Conservation (phyloP, 2,888 invertebrate species). For the Eubasilissa splendida region DNA sequence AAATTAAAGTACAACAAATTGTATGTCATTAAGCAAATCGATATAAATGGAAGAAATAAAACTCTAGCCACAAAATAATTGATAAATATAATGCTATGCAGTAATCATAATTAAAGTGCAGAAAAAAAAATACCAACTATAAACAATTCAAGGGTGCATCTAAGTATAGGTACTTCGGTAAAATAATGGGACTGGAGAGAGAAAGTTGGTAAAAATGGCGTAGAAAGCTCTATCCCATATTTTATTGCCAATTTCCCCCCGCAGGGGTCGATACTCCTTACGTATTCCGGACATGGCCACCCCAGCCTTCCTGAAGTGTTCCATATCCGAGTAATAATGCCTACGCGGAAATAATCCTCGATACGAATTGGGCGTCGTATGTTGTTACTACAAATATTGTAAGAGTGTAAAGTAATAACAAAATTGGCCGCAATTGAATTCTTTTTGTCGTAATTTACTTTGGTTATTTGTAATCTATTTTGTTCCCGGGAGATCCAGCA, state of each 20-base stretch:
- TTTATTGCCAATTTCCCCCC: constrained; percentile 36
- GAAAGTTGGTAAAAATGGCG: constrained; percentile 1
- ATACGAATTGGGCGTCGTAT: constrained; percentile 17
- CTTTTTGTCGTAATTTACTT: constrained; percentile 37
- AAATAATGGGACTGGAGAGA: constrained; percentile 22
- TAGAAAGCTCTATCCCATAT: constrained; percentile 33
- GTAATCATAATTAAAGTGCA: too few species aligned
- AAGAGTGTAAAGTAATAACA: constrained; percentile 13
- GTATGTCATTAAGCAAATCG: too few species aligned
- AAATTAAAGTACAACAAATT: too few species aligned
- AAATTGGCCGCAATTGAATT: constrained; percentile 44
- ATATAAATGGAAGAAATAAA: too few species aligned
- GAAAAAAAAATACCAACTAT: too few species aligned
- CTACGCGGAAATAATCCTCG: constrained; percentile 35
- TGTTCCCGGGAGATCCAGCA: constrained; percentile 13
- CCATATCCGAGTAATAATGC: constrained; percentile 25
- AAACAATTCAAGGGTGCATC: background rate
- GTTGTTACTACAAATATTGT: constrained; percentile 18
- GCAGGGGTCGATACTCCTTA: constrained; percentile 15
- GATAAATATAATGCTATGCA: too few species aligned
- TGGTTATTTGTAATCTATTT: constrained; percentile 43
- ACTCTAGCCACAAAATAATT: too few species aligned
- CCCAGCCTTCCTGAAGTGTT: background rate
- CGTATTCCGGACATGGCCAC: constrained; percentile 27
- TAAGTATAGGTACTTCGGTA: background rate